These are phyloP conservation scores for Drosophila infuscata DNA, from an alignment of 2,888 invertebrate species.

Conservation along the genomic window DNA sequence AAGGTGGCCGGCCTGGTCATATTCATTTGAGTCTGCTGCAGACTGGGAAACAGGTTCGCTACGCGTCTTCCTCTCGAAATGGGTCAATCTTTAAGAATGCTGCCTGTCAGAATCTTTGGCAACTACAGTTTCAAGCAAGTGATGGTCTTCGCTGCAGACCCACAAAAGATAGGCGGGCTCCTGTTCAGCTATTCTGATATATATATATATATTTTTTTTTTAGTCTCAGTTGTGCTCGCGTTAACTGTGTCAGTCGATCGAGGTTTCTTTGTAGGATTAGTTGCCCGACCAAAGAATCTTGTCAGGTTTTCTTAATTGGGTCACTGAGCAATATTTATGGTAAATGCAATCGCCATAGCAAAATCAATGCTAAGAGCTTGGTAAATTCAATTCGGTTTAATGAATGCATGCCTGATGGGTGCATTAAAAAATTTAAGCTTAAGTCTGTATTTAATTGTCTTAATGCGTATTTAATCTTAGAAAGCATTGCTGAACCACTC, in stretches of 20 bases:
- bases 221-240: conserved; percentile 1
- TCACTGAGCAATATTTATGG: conserved; percentile 16
- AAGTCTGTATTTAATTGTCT: neutral
- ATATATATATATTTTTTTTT: too few relatives aligned
- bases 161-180: conserved; percentile 20
- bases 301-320: conserved; percentile 39
- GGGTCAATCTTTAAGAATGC: conserved; percentile 69
- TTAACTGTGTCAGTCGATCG: conserved; percentile 49
- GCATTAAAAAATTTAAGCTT: neutral
- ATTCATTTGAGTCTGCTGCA: conserved; percentile 68
- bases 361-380: neutral
- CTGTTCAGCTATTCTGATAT: conserved; percentile 19
- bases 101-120: conserved; percentile 52
- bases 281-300: conserved; percentile 23
- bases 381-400: conserved; percentile 1
- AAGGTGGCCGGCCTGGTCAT: conserved; percentile 50
- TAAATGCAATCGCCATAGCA: neutral
- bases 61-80: conserved; percentile 52
- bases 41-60: conserved; percentile 68
- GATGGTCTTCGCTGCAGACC: conserved; percentile 41
- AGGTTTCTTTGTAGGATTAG: conserved; percentile 38
- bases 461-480: neutral
- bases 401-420: neutral
- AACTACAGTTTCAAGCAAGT: conserved; percentile 35
- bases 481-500: neutral